These are phyloP conservation scores for Malurus splendens DNA, from an alignment of 2,797 vertebrate genomes.

Conservation along the genomic window DNA sequence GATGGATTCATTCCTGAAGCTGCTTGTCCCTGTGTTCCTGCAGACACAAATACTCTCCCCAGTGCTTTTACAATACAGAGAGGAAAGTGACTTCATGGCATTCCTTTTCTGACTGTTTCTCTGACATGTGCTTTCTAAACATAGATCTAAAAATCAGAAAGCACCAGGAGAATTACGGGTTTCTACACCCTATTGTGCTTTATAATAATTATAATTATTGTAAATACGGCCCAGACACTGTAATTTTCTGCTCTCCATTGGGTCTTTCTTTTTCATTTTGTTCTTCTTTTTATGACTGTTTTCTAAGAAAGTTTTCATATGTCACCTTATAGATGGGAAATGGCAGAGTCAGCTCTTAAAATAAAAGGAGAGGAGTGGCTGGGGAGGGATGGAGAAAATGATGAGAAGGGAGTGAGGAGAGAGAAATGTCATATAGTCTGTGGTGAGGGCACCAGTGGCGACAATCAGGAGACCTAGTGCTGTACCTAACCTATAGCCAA, in stretches of 20 bases:
- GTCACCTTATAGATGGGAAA: conserved; percentile 67
- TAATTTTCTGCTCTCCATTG: conserved; percentile 68
- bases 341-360: conserved; percentile 59
- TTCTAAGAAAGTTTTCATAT: conserved; percentile 67
- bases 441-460: not conserved
- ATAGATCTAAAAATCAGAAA: conserved; percentile 70
- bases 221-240: conserved; percentile 70
- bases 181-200: conserved; percentile 69
- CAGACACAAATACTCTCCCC: conserved; percentile 34
- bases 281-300: conserved; percentile 66
- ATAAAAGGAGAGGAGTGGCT: conserved; percentile 52
- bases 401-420: conserved; percentile 4
- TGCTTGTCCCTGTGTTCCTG: not conserved
- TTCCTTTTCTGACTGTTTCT: conserved; percentile 65
- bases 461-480: not conserved
- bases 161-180: conserved; percentile 62
- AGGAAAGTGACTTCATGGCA: conserved; percentile 60
- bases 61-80: conserved; percentile 12
- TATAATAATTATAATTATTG: conserved; percentile 75
- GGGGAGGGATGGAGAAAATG: not conserved
- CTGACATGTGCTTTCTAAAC: conserved; percentile 60
- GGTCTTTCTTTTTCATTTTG: conserved; percentile 66
- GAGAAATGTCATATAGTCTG: not conserved
- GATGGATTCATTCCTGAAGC: not conserved
- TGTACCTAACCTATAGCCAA: not conserved